Evolutionary conservation across 2,797 vertebrate species (phyloP), one percentile per base, ranked within the genome.

Genomic region (Dipus sagitta): DNA sequence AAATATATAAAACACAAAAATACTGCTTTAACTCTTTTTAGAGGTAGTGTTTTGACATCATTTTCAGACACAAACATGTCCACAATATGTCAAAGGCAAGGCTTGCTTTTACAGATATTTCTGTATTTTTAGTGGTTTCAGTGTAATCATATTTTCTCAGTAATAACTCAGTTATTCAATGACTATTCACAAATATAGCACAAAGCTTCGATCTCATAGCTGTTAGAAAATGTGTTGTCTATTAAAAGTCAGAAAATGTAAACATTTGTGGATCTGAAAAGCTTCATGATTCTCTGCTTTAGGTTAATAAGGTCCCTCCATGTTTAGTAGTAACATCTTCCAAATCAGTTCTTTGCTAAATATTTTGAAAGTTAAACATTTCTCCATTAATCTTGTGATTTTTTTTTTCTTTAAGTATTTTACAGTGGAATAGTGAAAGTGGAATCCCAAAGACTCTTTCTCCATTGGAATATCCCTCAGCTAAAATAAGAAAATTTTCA

Each of bases 241-340:
- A 92, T 92, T 89, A 95, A 79, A 94, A 84, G 32, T 42, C 62
- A 80, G 83, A 47, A 68, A 62, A 72, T 9, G 2, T 71, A 32
- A 94, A 58, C 47, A 88, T 0, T 3, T 13, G 14, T 52, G 52
- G 26, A 38, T 64, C 76, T 38, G 54, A 92, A 68, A 5, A 60
- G 4, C 26, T 58, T 87, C 21, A 62, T 8, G 68, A 9, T 87
- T 82, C 30, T 38, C 58, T 52, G 9, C 28, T 54, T 86, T 79
- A 54, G 23, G 6, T 20, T 70, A 14, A 21, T 77, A 15, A 71
- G n/a, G n/a, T 1, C 12, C 54, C 13, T 28, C 3, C 0, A 3
- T 54, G 18, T 80, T 54, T 86, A 38, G 5, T 78, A 70, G 60
- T 7, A 62, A 23, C 4, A 0, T 64, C 20, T 80, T 12, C 21